Percentiles rank a stretch among this genome's conserved stretches.
phyloP scores from a whole-genome alignment of 2,888 invertebrate species.

The Phanerotoma sp. region DNA sequence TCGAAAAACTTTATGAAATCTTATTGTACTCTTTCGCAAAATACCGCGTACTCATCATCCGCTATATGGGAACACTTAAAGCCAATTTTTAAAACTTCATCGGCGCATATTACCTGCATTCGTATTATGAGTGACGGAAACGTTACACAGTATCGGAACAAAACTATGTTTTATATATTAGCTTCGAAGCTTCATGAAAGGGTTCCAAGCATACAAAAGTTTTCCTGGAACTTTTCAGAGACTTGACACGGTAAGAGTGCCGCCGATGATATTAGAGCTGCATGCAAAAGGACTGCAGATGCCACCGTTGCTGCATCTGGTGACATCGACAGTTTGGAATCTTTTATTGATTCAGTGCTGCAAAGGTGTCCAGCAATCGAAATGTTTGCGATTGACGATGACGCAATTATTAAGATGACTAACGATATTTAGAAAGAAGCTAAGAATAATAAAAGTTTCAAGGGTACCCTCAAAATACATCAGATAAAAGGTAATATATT shows the following conservation, averaged over 20 bases:
- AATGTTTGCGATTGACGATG: not conserved
- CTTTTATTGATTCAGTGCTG: not conserved
- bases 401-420: not conserved
- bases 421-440: too few species aligned
- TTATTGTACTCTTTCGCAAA: slow-evolving; percentile 45
- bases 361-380: slow-evolving; percentile 5
- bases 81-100: slow-evolving; percentile 38
- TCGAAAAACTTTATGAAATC: slow-evolving; percentile 11
- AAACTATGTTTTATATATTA: slow-evolving; percentile 46
- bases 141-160: not conserved
- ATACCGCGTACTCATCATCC: slow-evolving; percentile 45
- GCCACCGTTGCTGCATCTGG: too few species aligned
- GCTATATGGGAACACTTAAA: slow-evolving; percentile 53
- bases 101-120: not conserved
- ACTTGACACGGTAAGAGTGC: not conserved
- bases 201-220: slow-evolving; percentile 22
- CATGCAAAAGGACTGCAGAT: not conserved
- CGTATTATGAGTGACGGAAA: not conserved
- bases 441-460: too few species aligned
- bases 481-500: too few species aligned
- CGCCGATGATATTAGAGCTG: not conserved
- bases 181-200: slow-evolving; percentile 28
- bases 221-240: slow-evolving; percentile 17
- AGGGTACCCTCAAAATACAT: too few species aligned
- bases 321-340: slow-evolving; percentile 21